Percentiles rank a stretch among this genome's conserved stretches.
Conservation (phyloP, 2,888 invertebrate species). For the Tiphia femorata region DNA sequence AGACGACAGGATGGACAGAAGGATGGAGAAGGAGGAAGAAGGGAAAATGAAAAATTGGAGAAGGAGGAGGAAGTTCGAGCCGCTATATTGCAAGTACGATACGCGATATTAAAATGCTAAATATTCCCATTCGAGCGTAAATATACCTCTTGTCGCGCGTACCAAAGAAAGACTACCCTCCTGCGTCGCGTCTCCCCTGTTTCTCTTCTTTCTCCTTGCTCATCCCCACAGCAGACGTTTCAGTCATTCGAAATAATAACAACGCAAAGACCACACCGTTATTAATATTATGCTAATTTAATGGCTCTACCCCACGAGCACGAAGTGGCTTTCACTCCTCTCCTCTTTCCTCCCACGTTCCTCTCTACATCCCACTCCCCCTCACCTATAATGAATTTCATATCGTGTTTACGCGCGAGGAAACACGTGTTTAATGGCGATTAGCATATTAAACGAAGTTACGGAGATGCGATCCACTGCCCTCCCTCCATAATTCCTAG, state of each 20-base stretch:
- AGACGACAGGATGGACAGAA: too few relatives aligned
- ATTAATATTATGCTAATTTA: conserved; percentile 55
- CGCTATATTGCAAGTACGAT: not conserved
- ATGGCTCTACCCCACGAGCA: conserved; percentile 29
- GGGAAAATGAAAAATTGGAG: too few relatives aligned
- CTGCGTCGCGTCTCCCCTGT: too few relatives aligned
- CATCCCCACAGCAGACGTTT: conserved; percentile 5
- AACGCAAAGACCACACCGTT: conserved; percentile 12
- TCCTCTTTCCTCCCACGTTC: not conserved
- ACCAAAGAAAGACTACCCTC: too few relatives aligned
- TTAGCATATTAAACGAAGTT: conserved; percentile 54
- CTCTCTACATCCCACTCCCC: conserved; percentile 13
- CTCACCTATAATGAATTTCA: conserved; percentile 53
- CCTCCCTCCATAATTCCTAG: too few relatives aligned
- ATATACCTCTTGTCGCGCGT: too few relatives aligned
- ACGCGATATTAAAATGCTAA: conserved; percentile 1
- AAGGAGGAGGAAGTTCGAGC: not conserved
- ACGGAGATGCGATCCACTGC: not conserved
- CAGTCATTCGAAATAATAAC: conserved; percentile 38
- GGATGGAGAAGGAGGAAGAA: too few relatives aligned
- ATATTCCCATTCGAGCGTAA: too few relatives aligned
- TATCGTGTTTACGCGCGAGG: conserved; percentile 47
- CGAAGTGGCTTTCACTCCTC: conserved; percentile 24
- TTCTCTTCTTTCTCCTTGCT: too few relatives aligned
- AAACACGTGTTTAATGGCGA: conserved; percentile 54